A percentile compares a stretch with the other conserved stretches of the same genome.
phyloP scores from a whole-genome alignment of 2,888 invertebrate species.

The Orthosia cruda region DNA sequence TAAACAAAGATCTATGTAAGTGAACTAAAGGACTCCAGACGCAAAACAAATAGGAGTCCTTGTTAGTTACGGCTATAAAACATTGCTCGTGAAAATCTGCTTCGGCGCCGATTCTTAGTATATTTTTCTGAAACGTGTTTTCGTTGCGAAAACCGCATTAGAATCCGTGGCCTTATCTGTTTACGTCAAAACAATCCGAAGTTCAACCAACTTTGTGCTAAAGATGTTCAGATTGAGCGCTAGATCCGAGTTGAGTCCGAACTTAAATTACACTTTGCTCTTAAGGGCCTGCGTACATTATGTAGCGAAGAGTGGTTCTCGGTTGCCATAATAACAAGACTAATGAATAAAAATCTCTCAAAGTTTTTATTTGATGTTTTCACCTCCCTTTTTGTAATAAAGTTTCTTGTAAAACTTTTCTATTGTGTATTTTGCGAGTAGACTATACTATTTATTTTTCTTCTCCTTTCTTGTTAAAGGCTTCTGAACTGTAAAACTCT shows the following conservation, averaged over 20 bases:
- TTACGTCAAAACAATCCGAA: slow-evolving; percentile 47
- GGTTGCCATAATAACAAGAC: slow-evolving; percentile 67
- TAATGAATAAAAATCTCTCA: slow-evolving; percentile 74
- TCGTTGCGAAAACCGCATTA: slow-evolving; percentile 38
- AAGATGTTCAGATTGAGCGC: slow-evolving; percentile 51
- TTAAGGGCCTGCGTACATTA: slow-evolving; percentile 48
- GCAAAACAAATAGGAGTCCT: slow-evolving; percentile 18
- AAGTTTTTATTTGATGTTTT: slow-evolving; percentile 75
- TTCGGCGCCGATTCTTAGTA: background rate
- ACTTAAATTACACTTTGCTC: slow-evolving; percentile 61
- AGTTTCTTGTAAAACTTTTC: slow-evolving; percentile 68
- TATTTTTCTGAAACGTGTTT: slow-evolving; percentile 36
- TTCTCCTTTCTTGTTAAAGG: slow-evolving; percentile 50
- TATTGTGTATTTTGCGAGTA: slow-evolving; percentile 65
- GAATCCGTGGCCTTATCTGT: slow-evolving; percentile 46
- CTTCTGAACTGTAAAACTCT: slow-evolving; percentile 61
- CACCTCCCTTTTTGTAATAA: slow-evolving; percentile 61
- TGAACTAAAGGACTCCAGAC: slow-evolving; percentile 21
- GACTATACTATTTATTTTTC: slow-evolving; percentile 66
- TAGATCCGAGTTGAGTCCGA: slow-evolving; percentile 48
- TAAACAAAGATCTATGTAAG: slow-evolving; percentile 45
- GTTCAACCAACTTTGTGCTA: slow-evolving; percentile 54
- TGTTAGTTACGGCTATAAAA: slow-evolving; percentile 31
- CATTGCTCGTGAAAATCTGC: slow-evolving; percentile 12
- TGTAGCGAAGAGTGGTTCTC: slow-evolving; percentile 43